phyloP scores from a whole-genome alignment of 2,888 invertebrate genomes.

The Oscheius sp. region DNA sequence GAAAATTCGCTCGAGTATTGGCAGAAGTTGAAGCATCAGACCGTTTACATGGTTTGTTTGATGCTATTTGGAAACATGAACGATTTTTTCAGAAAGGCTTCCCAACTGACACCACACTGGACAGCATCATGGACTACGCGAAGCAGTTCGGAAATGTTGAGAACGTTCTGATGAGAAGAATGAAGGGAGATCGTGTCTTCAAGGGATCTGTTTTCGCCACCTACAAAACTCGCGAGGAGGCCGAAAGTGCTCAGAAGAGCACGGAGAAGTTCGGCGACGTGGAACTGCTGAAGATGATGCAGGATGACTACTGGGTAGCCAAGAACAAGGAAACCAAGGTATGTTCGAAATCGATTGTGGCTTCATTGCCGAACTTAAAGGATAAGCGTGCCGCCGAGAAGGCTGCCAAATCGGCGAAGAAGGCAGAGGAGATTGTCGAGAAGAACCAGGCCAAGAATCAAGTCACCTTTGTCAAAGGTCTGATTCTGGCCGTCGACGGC shows the following conservation, averaged over 20 bases:
- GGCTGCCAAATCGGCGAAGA: conserved; percentile 46
- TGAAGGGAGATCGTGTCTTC: conserved; percentile 73
- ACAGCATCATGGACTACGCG: conserved; percentile 82
- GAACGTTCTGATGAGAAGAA: conserved; percentile 77
- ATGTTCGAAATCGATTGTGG: too few species aligned
- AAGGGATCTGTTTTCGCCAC: conserved; percentile 89
- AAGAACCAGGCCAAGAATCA: conserved; percentile 43
- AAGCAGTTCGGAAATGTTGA: conserved; percentile 81
- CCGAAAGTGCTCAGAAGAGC: conserved; percentile 81
- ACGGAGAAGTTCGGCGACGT: conserved; percentile 80
- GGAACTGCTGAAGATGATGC: conserved; percentile 71
- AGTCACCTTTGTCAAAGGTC: conserved; percentile 61
- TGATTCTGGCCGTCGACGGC: conserved; percentile 63
- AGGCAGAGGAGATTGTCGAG: conserved; percentile 55
- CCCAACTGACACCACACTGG: conserved; percentile 78
- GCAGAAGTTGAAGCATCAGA: conserved; percentile 83
- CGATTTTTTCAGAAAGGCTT: conserved; percentile 79
- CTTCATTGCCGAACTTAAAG: neutral
- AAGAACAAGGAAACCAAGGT: conserved; percentile 59
- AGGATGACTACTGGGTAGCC: conserved; percentile 69
- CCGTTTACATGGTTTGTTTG: conserved; percentile 81
- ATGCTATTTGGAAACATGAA: neutral
- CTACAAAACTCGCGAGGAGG: conserved; percentile 85
- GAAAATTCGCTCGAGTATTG: conserved; percentile 86
- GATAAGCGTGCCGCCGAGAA: conserved; percentile 58